Conservation (phyloP, 2,113 vertebrate genomes). For the Mormyrus lacerda region DNA sequence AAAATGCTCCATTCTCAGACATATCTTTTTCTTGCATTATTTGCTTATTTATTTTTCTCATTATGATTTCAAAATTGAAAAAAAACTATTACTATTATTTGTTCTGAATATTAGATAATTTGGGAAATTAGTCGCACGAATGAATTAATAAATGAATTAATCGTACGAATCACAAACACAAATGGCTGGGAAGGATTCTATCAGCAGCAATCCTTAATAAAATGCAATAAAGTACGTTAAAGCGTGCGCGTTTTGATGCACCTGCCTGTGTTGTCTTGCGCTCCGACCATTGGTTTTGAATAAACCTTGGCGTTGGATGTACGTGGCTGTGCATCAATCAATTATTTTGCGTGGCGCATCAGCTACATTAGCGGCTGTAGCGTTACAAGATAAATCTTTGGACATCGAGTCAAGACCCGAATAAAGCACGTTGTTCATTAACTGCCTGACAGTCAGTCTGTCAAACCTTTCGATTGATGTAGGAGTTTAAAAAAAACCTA, state of each 20-base stretch:
- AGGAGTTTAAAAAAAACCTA: not conserved
- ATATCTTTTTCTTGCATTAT: constrained; percentile 61
- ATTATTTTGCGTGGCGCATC: not conserved
- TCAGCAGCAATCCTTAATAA: constrained; percentile 6
- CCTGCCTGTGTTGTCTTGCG: not conserved
- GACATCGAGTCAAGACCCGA: not conserved
- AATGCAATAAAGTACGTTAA: not conserved
- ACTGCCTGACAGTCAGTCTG: not conserved
- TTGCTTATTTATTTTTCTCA: constrained; percentile 53
- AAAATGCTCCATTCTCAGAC: constrained; percentile 43
- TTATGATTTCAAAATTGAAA: constrained; percentile 66
- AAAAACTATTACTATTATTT: not conserved
- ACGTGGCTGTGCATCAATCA: not conserved
- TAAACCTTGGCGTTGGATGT: not conserved
- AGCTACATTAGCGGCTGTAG: not conserved
- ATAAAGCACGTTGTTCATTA: not conserved
- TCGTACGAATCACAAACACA: constrained; percentile 43
- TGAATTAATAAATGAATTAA: constrained; percentile 54
- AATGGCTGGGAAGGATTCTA: not conserved
- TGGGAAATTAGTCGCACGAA: not conserved
- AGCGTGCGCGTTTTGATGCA: not conserved
- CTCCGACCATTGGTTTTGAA: not conserved
- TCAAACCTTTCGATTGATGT: not conserved
- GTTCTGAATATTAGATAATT: constrained; percentile 1
- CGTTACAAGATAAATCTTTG: not conserved